These are phyloP conservation scores for Drosophila obscura DNA, from an alignment of 1,140 invertebrate genomes.

Conservation along the genomic window DNA sequence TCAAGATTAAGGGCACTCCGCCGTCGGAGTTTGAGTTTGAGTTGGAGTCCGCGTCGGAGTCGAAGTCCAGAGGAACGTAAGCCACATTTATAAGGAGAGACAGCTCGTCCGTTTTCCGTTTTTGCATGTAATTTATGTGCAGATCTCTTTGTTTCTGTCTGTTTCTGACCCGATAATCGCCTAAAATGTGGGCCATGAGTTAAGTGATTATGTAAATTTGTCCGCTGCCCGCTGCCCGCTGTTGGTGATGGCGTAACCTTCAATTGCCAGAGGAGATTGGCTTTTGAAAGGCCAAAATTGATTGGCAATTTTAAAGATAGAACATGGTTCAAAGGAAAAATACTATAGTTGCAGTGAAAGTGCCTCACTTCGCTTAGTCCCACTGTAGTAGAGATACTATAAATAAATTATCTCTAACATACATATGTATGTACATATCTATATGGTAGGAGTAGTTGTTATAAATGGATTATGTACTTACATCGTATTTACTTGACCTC, in stretches of 20 bases:
- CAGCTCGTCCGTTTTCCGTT: conserved; percentile 59
- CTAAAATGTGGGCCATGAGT: conserved; percentile 80
- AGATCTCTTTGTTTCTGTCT: conserved; percentile 46
- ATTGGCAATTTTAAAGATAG: conserved; percentile 23
- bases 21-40: neutral
- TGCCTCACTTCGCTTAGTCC: neutral
- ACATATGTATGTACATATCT: neutral
- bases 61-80: neutral
- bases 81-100: conserved; percentile 8
- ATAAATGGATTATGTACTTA: conserved; percentile 58
- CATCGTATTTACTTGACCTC: conserved; percentile 84
- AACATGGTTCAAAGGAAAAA: no score
- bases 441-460: neutral
- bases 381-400: no score
- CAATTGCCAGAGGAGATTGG: conserved; percentile 26
- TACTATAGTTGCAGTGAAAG: conserved; percentile 26
- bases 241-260: conserved; percentile 54
- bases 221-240: neutral
- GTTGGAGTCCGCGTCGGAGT: no score
- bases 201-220: conserved; percentile 80
- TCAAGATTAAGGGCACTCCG: conserved; percentile 75
- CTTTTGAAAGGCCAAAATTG: conserved; percentile 32
- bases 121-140: conserved; percentile 72
- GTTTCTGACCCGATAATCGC: conserved; percentile 61
- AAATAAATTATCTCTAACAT: no score